These are phyloP conservation scores for Amniataba percoides DNA, from an alignment of 2,797 vertebrate genomes.

Conservation along the genomic window DNA sequence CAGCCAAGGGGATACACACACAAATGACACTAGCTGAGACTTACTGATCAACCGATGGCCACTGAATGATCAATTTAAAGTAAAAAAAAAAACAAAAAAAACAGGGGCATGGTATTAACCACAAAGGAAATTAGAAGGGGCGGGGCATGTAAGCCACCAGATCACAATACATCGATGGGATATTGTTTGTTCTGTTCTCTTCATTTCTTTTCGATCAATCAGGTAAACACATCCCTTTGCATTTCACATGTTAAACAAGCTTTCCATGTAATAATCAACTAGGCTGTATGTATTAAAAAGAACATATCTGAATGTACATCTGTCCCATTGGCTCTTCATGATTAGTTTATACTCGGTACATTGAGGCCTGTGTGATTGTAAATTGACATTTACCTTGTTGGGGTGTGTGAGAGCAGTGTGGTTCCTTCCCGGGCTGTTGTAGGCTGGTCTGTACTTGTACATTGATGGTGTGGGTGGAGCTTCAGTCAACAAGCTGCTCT, in stretches of 20 bases:
- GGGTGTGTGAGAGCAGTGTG: slow-evolving; percentile 85
- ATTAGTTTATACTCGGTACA: not conserved
- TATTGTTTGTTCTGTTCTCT: slow-evolving; percentile 10
- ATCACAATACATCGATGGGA: slow-evolving; percentile 20
- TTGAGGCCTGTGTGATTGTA: not conserved
- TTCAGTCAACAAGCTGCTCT: slow-evolving; percentile 92
- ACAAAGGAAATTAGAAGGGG: slow-evolving; percentile 60
- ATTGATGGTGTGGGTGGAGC: slow-evolving; percentile 94
- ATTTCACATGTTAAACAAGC: slow-evolving; percentile 9
- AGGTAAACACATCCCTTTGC: not conserved
- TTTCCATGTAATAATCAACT: not conserved
- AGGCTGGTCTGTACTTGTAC: slow-evolving; percentile 94
- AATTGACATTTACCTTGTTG: slow-evolving; percentile 80
- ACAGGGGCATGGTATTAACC: slow-evolving; percentile 76
- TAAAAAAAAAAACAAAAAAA: slow-evolving; percentile 68
- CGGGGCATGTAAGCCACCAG: slow-evolving; percentile 51
- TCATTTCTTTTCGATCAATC: not conserved
- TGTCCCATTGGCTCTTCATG: not conserved
- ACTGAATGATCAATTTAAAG: slow-evolving; percentile 84
- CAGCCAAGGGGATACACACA: slow-evolving; percentile 66
- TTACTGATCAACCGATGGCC: slow-evolving; percentile 87
- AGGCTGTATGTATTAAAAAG: not conserved
- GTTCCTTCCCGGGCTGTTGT: slow-evolving; percentile 91
- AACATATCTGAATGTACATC: not conserved
- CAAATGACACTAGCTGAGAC: slow-evolving; percentile 77